Evolutionary conservation across 2,888 invertebrate genomes (phyloP), one percentile per base, ranked within the genome.

Genomic region (Quadroppia sp.): DNA sequence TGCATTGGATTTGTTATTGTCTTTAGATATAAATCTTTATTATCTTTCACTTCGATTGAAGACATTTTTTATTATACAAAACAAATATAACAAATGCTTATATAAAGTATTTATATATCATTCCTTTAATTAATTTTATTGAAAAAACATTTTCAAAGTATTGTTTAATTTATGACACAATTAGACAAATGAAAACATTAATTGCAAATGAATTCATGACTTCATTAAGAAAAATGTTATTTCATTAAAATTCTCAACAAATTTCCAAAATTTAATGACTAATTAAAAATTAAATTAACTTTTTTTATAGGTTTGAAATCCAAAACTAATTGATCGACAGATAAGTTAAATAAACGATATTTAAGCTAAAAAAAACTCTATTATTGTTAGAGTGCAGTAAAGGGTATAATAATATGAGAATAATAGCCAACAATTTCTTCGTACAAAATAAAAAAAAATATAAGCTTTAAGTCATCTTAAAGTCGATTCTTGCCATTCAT

Each of bases 351-450:
- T 45, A n/a, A n/a, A 45, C 13, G 45, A 45, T 13, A 45, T n/a
- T 45, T 13, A 17, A 7, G 2, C 6, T 45, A 6, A 17, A 45
- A 45, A 17, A 17, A 45, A 45, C 45, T 45, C 6, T 45, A n/a
- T n/a, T n/a, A n/a, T n/a, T n/a, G n/a, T n/a, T n/a, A n/a, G 50
- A 50, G 50, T 20, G 50, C 1, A 11, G 50, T 1, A 36, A 36
- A 36, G 36, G 9, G 9, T 7, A 36, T 36, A 36, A 36, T 36
- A 36, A 36, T 36, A 36, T n/a, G 20, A 50, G n/a, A 50, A 50
- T 50, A 50, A 50, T 50, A n/a, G 20, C 17, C 50, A n/a, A 50
- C 20, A 50, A 50, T 50, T 50, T 45, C 45, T 50, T 45, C 45
- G 15, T 15, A 15, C 17, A 45, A 45, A 45, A 11, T 11, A 45